A percentile compares a stretch with the other conserved stretches of the same genome.
Evolutionary conservation across 2,113 vertebrate species (phyloP).

Genomic region (Sterrhoptilus dennistouni): DNA sequence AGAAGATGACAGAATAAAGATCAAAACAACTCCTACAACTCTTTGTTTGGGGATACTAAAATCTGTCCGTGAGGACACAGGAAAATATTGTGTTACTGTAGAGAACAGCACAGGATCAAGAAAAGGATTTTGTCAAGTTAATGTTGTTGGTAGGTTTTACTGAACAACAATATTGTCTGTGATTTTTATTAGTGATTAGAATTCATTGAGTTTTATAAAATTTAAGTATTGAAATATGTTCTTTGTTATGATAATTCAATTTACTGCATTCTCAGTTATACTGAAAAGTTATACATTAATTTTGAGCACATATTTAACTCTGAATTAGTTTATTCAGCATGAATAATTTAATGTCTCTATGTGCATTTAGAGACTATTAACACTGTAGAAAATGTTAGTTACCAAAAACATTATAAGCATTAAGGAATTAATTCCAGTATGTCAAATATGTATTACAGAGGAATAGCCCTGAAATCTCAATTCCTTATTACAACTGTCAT

Average conservation of each 20-base stretch:
- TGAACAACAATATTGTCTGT: neutral
- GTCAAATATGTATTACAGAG: neutral
- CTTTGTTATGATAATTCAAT: neutral
- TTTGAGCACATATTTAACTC: neutral
- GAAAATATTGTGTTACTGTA: slow-evolving; percentile 90
- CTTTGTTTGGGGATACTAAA: slow-evolving; percentile 89
- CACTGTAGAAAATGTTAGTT: neutral
- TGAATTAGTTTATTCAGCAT: neutral
- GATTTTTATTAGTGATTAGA: neutral
- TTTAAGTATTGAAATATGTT: neutral
- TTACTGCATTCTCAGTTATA: neutral
- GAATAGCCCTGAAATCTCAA: neutral
- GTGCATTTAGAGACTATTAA: neutral
- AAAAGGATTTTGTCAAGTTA: slow-evolving; percentile 91
- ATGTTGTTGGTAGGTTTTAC: slow-evolving; percentile 87
- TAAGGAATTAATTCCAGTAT: neutral
- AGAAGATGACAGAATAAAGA: slow-evolving; percentile 83
- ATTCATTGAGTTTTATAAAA: neutral
- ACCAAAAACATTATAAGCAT: neutral
- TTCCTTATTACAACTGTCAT: neutral
- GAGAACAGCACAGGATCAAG: slow-evolving; percentile 94
- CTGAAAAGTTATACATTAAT: neutral
- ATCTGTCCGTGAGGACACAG: slow-evolving; percentile 87
- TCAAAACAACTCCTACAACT: slow-evolving; percentile 86
- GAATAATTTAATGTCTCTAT: neutral